A percentile compares a stretch with the other conserved stretches of the same genome.
phyloP scores from a whole-genome alignment of 2,113 vertebrate genomes.

The Notarius quadriscutis region DNA sequence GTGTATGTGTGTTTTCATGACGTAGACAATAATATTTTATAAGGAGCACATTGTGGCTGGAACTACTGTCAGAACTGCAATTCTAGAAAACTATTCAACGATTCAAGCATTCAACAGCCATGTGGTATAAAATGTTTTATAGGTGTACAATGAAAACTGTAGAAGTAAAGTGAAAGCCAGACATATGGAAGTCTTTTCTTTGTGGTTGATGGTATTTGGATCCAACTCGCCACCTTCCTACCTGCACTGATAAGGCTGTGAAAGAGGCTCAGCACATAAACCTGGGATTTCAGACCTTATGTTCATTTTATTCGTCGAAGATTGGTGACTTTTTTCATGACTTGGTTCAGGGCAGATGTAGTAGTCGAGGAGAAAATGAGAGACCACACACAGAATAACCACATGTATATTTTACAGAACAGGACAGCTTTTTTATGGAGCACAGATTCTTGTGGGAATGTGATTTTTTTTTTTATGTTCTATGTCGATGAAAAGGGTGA shows the following conservation, averaged over 20 bases:
- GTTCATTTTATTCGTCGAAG: background rate
- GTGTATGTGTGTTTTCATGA: background rate
- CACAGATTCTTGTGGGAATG: background rate
- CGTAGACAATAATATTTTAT: background rate
- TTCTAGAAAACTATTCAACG: background rate
- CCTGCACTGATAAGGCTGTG: background rate
- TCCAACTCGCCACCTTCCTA: background rate
- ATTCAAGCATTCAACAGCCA: background rate
- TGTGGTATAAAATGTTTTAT: background rate
- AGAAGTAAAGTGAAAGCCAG: background rate
- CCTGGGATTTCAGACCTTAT: background rate
- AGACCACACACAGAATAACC: slow-evolving; percentile 24
- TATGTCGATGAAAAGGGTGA: background rate
- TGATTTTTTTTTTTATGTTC: background rate
- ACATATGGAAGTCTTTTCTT: slow-evolving; percentile 7
- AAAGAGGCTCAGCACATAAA: background rate
- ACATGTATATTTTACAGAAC: background rate
- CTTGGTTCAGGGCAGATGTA: background rate
- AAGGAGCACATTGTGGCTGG: background rate
- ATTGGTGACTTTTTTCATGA: background rate
- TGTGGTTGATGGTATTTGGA: background rate
- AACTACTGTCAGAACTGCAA: background rate
- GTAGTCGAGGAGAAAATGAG: background rate
- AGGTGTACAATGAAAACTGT: background rate
- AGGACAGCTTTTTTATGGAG: background rate